phyloP scores from a whole-genome alignment of 2,888 invertebrate species.

The Anthrax anthrax region DNA sequence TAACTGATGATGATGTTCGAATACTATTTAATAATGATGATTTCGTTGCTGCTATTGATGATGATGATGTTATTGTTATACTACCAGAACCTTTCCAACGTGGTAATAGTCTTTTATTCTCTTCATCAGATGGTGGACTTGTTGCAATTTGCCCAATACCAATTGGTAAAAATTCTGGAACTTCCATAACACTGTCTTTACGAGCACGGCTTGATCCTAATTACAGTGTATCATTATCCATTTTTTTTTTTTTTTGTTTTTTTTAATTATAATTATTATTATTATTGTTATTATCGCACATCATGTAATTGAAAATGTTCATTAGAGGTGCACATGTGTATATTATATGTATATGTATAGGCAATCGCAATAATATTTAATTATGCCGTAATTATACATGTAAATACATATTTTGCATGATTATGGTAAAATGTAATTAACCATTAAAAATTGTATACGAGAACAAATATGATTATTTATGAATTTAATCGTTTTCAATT shows the following conservation, averaged over 20 bases:
- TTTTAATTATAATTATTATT: not conserved
- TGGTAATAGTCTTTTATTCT: slow-evolving; percentile 25
- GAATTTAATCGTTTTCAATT: no score
- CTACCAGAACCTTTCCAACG: slow-evolving; percentile 32
- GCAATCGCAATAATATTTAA: no score
- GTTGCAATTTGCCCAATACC: slow-evolving; percentile 36
- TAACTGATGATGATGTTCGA: slow-evolving; percentile 13
- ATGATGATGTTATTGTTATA: slow-evolving; percentile 14
- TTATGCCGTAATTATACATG: no score
- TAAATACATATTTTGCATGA: no score
- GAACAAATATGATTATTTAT: no score
- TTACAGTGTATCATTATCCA: no score
- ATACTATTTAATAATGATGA: not conserved
- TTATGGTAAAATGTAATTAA: no score
- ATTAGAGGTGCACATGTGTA: no score
- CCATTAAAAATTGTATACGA: no score
- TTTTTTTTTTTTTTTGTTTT: not conserved
- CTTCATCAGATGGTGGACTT: slow-evolving; percentile 44
- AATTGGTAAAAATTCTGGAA: slow-evolving; percentile 33
- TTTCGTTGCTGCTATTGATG: slow-evolving; percentile 9
- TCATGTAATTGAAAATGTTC: no score
- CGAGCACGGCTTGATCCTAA: slow-evolving; percentile 35
- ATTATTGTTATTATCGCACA: not conserved
- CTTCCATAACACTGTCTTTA: slow-evolving; percentile 44
- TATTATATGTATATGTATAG: no score